These are phyloP conservation scores for Butorides virescens DNA, from an alignment of 2,113 vertebrate genomes.

Conservation along the genomic window DNA sequence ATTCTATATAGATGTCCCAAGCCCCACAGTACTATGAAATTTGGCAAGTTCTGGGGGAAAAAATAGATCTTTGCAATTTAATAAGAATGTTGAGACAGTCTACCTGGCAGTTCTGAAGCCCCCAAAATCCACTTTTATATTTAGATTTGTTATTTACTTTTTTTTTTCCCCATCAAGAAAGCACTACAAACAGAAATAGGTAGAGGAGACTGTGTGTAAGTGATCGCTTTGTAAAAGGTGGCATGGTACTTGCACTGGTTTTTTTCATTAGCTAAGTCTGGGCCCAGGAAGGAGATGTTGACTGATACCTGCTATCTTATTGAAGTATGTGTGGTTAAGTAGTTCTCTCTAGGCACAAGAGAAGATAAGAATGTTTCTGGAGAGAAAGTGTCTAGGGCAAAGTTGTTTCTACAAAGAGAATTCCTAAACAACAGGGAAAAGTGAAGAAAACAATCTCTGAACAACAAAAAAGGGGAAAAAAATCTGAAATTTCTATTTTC, in stretches of 20 bases:
- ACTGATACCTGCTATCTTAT: background rate
- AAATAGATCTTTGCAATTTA: background rate
- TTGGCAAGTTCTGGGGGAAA: background rate
- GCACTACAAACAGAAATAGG: background rate
- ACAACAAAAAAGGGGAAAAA: background rate
- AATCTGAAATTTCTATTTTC: background rate
- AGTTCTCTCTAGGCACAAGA: background rate
- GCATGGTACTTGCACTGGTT: background rate
- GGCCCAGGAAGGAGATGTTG: background rate
- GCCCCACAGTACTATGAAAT: background rate
- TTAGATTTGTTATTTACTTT: background rate
- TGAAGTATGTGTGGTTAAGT: background rate
- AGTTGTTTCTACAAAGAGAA: background rate
- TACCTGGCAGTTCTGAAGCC: background rate
- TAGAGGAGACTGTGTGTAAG: background rate
- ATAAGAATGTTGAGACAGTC: background rate
- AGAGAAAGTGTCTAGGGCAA: background rate
- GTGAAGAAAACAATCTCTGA: background rate
- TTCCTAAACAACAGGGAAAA: background rate
- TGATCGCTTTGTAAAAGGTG: background rate
- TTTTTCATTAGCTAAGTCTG: background rate
- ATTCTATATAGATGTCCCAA: background rate
- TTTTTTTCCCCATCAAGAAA: background rate
- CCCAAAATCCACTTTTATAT: background rate
- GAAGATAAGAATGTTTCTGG: background rate